phyloP scores from a whole-genome alignment of 2,888 invertebrate species.

The Leptopilina myrica region DNA sequence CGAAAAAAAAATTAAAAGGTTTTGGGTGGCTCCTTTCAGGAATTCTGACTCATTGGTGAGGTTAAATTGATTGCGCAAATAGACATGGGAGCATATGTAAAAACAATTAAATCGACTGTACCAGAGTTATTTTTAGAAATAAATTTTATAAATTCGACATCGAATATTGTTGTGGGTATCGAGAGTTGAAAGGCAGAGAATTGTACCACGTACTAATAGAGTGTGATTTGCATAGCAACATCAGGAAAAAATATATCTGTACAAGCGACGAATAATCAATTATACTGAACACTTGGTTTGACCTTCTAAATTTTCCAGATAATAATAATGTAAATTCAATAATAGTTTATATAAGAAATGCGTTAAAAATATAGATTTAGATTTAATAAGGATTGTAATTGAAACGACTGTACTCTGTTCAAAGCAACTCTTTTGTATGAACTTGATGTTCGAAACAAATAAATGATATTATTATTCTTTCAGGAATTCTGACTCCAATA shows the following conservation, averaged over 20 bases:
- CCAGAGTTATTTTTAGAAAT: background rate
- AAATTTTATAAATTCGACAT: background rate
- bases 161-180: background rate
- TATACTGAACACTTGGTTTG: background rate
- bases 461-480: too few species aligned
- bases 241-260: background rate
- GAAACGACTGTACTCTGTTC: background rate
- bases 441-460: conserved; percentile 1
- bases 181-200: background rate
- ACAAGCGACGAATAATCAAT: background rate
- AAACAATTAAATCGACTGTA: too few species aligned
- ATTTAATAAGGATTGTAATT: background rate
- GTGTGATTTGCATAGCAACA: background rate
- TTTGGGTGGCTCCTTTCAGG: too few species aligned
- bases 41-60: too few species aligned
- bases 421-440: background rate
- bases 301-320: background rate
- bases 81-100: too few species aligned
- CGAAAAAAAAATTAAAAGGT: too few species aligned
- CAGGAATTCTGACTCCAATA: too few species aligned
- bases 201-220: background rate
- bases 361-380: background rate
- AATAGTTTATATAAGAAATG: background rate
- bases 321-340: background rate
- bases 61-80: too few species aligned